A percentile compares a stretch with the other conserved stretches of the same genome.
These are phyloP conservation scores for Sycobia sp. DNA, from an alignment of 1,140 invertebrate genomes.

Conservation along the genomic window DNA sequence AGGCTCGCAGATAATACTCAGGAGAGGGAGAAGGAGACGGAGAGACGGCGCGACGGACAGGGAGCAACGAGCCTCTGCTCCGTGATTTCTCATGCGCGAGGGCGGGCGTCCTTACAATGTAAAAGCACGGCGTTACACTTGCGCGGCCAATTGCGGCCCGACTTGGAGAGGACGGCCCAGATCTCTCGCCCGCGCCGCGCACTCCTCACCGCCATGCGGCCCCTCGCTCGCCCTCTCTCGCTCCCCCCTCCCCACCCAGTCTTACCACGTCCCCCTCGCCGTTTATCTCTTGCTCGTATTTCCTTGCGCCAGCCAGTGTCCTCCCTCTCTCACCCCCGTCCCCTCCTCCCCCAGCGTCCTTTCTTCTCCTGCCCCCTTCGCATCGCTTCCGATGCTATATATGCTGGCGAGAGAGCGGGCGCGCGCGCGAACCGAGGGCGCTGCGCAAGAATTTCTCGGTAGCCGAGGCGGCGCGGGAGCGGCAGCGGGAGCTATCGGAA, in stretches of 20 bases:
- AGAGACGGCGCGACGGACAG: too few relatives aligned
- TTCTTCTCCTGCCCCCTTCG: conserved; percentile 30
- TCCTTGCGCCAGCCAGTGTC: too few relatives aligned
- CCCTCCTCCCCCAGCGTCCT: conserved; percentile 32
- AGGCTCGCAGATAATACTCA: too few relatives aligned
- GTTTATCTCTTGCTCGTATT: conserved; percentile 8
- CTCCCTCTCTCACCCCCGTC: too few relatives aligned
- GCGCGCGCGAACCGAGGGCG: too few relatives aligned
- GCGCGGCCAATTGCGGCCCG: conserved; percentile 54
- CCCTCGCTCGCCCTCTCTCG: conserved; percentile 9
- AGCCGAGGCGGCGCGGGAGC: too few relatives aligned
- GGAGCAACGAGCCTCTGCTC: not conserved
- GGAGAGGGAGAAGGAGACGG: too few relatives aligned
- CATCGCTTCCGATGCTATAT: conserved; percentile 29
- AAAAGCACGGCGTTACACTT: conserved; percentile 52
- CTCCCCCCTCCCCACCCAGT: not conserved
- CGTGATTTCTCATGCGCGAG: conserved; percentile 46
- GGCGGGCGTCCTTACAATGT: conserved; percentile 57
- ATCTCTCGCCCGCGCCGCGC: conserved; percentile 37
- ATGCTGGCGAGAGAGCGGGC: conserved; percentile 22
- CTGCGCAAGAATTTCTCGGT: conserved; percentile 34
- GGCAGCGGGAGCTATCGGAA: conserved; percentile 36
- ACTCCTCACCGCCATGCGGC: not conserved
- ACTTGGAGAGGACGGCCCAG: conserved; percentile 49
- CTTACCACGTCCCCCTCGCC: too few relatives aligned